phyloP scores from a whole-genome alignment of 2,888 invertebrate species.

The Tachystola acroxantha region DNA sequence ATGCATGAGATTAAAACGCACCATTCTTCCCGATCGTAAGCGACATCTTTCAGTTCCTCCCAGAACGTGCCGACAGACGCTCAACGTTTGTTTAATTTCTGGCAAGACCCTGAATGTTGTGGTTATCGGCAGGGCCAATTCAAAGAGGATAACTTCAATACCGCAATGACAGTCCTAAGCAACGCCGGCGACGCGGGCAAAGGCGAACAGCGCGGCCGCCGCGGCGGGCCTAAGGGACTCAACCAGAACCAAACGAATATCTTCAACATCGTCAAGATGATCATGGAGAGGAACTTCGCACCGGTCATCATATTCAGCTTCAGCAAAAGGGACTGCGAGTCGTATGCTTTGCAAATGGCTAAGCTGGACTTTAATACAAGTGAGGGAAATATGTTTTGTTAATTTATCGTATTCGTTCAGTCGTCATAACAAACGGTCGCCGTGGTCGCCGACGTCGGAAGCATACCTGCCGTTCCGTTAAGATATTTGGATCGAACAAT shows the following conservation, averaged over 20 bases:
- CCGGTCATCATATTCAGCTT: conserved; percentile 99
- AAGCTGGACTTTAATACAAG: conserved; percentile 97
- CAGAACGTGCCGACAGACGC: too few relatives aligned
- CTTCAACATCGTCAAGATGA: conserved; percentile 98
- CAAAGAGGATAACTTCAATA: conserved; percentile 97
- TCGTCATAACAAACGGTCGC: too few relatives aligned
- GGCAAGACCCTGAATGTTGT: too few relatives aligned
- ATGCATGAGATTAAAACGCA: too few relatives aligned
- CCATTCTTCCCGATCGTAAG: too few relatives aligned
- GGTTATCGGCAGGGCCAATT: conserved; percentile 96
- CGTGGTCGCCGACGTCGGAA: too few relatives aligned
- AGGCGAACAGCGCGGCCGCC: conserved; percentile 88
- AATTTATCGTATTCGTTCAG: too few relatives aligned
- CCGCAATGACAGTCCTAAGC: conserved; percentile 95
- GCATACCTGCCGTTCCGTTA: too few relatives aligned
- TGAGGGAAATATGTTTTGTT: too few relatives aligned
- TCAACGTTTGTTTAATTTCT: too few relatives aligned
- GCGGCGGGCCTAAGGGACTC: conserved; percentile 81
- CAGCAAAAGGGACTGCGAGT: conserved; percentile 98
- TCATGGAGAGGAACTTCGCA: conserved; percentile 98
- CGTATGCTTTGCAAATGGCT: conserved; percentile 97
- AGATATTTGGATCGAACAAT: too few relatives aligned
- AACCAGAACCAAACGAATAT: conserved; percentile 84
- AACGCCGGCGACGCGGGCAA: conserved; percentile 90
- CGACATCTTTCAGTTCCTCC: too few relatives aligned